Evolutionary conservation across 2,888 invertebrate genomes (phyloP).

Genomic region (Camponotus fellah): DNA sequence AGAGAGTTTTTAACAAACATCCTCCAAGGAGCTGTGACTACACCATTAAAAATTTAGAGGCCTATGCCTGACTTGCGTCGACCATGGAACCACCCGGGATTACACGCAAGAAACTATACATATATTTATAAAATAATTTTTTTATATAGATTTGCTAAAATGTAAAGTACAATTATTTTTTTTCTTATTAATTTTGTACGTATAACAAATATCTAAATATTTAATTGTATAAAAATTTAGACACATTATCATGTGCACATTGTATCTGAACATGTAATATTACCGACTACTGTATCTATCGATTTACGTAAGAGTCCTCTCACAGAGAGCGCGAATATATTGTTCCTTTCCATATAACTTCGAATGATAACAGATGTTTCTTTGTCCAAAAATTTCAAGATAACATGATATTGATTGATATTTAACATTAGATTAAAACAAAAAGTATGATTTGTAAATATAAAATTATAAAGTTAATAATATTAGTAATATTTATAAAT

Average conservation of each 20-base stretch:
- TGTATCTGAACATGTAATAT: background rate
- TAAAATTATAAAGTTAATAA: too few species aligned
- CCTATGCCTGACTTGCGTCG: too few species aligned
- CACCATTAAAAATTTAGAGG: too few species aligned
- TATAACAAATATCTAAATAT: background rate
- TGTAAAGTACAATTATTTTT: background rate
- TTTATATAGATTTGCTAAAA: background rate
- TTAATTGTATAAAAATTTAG: background rate
- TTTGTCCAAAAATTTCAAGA: background rate
- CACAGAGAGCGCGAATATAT: constrained; percentile 42
- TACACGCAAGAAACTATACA: too few species aligned
- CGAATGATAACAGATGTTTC: background rate
- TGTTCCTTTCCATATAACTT: background rate
- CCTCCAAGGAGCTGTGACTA: too few species aligned
- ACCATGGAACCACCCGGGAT: too few species aligned
- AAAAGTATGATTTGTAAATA: background rate
- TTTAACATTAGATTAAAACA: constrained; percentile 5
- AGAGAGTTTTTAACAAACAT: too few species aligned
- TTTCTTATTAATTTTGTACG: background rate
- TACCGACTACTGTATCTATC: constrained; percentile 30
- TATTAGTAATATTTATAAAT: background rate
- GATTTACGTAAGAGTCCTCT: background rate
- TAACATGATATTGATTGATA: background rate
- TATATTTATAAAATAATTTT: background rate
- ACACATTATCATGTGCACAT: background rate